phyloP scores from a whole-genome alignment of 2,888 invertebrate species.

The Polylopha cassiicola region DNA sequence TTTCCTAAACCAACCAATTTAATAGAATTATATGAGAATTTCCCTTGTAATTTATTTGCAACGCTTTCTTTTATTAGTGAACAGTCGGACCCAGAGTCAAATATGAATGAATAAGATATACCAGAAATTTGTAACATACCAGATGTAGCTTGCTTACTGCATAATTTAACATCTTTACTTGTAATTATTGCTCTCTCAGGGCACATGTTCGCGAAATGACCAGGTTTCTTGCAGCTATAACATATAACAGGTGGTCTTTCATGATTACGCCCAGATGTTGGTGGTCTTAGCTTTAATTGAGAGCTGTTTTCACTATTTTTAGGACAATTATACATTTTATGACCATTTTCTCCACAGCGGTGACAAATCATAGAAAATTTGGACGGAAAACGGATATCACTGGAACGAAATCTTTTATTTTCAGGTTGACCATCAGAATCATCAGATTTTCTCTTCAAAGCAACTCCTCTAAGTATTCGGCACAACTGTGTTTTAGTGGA shows the following conservation, averaged over 20 bases:
- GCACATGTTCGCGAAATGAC: conserved; percentile 7
- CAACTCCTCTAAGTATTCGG: conserved; percentile 18
- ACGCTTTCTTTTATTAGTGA: too few species aligned
- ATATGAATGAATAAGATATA: not conserved
- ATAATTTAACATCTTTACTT: conserved; percentile 4
- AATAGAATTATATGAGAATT: too few species aligned
- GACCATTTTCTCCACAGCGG: not conserved
- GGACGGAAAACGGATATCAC: too few species aligned
- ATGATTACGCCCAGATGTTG: not conserved
- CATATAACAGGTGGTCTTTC: conserved; percentile 4
- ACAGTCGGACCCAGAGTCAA: too few species aligned
- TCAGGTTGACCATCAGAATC: not conserved
- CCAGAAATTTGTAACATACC: not conserved
- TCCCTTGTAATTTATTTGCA: too few species aligned
- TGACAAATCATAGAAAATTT: not conserved
- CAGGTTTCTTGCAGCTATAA: conserved; percentile 7
- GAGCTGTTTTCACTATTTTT: not conserved
- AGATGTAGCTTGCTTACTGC: not conserved
- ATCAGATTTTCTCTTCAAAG: conserved; percentile 15
- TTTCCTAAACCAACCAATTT: not conserved
- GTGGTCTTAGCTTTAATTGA: not conserved
- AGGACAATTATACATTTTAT: not conserved
- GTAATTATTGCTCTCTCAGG: not conserved
- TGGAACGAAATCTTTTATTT: conserved; percentile 6
- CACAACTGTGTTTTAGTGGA: conserved; percentile 15